Base-by-base conservation (phyloP, 2,888 invertebrate species). In the Rugalucina vietnamica region DNA sequence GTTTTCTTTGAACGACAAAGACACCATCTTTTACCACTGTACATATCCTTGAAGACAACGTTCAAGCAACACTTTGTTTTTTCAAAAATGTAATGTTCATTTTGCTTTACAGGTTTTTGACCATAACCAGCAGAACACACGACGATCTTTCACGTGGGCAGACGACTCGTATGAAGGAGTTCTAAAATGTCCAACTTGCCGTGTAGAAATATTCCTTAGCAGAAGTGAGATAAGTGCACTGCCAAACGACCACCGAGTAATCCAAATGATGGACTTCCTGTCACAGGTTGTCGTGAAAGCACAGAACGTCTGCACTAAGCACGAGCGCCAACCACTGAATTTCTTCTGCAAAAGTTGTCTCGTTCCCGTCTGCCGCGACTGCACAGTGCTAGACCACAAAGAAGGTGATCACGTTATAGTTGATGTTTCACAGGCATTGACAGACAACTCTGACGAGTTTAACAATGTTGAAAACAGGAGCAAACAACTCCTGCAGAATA, bases 231-330 rank as follows among this genome's bases (percentile, higher is more conserved):
- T 93, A 36, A 87, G 87, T 24, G 89, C 91, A 24, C 82, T 93
- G 5, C 93, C 93, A 4, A 93, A 91, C 50, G 93, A 93, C 78
- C 93, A 93, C 80, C 82, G 93, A n/a, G 92, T 93, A 1, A 91
- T 93, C 32, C 93, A 93, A 80, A 93, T 93, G 93, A 93, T 93
- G 88, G 93, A 93, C 86, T 93, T 93, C 75, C 71, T 93, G 74
- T 91, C 92, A 12, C 91, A 92, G 74, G 91, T 92, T 3, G 88
- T 90, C 0, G 88, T 91, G 0, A 93, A 92, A 75, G 88, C 92
- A 36, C 91, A 92, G 77, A 92, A 93, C 71, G 90, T 90, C 29
- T 93, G 93, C 76, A 76, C 89, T 0, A 93, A 93, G 81, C 93
- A 93, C 77, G 93, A 93, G 34, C 90, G 90, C 1, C 93, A 93